A percentile compares a stretch with the other conserved stretches of the same genome.
These are phyloP conservation scores for Acanthosepion pharaonis DNA, from an alignment of 2,888 invertebrate species.

Conservation along the genomic window DNA sequence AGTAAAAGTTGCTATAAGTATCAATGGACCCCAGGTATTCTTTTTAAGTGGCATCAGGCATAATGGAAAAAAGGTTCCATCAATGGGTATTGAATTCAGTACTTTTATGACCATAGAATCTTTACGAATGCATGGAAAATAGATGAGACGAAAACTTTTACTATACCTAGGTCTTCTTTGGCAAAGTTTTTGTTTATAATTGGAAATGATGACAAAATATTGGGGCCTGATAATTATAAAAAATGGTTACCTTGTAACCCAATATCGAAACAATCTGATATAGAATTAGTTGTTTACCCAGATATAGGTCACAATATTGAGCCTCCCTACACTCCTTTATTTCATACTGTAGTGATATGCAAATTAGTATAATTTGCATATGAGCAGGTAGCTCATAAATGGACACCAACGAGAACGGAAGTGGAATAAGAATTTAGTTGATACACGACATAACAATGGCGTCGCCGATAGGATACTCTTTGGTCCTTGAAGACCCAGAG, in stretches of 20 bases:
- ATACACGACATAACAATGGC: no score
- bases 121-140: background rate
- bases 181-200: background rate
- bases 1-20: background rate
- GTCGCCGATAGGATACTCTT: no score
- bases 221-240: background rate
- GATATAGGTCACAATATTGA: constrained; percentile 67
- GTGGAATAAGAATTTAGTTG: no score
- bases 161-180: background rate
- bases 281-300: constrained; percentile 57
- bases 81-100: background rate
- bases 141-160: background rate
- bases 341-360: no score
- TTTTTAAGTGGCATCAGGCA: background rate
- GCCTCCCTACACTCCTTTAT: constrained; percentile 63
- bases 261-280: constrained; percentile 54
- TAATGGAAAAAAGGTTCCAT: background rate
- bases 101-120: background rate
- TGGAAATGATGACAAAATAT: background rate
- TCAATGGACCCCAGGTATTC: background rate
- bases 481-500: no score
- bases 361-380: no score
- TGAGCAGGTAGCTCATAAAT: no score
- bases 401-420: no score
- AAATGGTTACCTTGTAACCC: constrained; percentile 38